Conservation (phyloP, 1,140 invertebrate species). For the Leptinotarsa defecta region DNA sequence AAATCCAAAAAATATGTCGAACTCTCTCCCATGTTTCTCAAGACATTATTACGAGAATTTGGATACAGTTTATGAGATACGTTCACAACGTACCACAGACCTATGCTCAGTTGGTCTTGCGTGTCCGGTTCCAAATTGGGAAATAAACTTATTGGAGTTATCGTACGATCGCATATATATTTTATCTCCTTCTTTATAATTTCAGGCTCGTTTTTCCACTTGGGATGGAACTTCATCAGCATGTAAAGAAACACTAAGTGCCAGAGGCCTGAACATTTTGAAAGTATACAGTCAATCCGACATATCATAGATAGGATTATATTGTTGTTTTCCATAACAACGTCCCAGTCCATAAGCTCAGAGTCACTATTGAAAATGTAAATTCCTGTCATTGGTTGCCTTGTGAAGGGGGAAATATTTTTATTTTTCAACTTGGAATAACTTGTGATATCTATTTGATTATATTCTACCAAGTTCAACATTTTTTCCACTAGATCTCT, state of each 20-base stretch:
- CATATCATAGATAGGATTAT: not conserved
- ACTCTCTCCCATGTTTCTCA: not conserved
- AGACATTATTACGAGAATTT: not conserved
- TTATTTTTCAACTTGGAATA: not conserved
- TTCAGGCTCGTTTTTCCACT: no score
- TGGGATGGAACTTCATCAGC: no score
- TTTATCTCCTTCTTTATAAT: no score
- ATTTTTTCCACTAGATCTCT: not conserved
- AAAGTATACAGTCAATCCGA: not conserved
- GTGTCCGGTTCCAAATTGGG: not conserved
- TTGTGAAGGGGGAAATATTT: not conserved
- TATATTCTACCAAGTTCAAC: not conserved
- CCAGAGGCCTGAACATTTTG: not conserved
- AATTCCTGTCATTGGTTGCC: not conserved
- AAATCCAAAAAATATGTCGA: not conserved
- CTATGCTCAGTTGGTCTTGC: not conserved
- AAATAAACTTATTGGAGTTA: not conserved
- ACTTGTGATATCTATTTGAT: not conserved
- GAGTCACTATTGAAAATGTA: not conserved
- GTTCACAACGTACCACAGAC: not conserved
- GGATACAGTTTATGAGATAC: not conserved
- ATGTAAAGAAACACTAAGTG: not conserved
- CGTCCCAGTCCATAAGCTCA: not conserved
- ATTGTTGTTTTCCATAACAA: not conserved
- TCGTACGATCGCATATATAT: no score